These are phyloP conservation scores for Ictalurus punctatus DNA, from an alignment of 2,113 vertebrate genomes.

Conservation along the genomic window DNA sequence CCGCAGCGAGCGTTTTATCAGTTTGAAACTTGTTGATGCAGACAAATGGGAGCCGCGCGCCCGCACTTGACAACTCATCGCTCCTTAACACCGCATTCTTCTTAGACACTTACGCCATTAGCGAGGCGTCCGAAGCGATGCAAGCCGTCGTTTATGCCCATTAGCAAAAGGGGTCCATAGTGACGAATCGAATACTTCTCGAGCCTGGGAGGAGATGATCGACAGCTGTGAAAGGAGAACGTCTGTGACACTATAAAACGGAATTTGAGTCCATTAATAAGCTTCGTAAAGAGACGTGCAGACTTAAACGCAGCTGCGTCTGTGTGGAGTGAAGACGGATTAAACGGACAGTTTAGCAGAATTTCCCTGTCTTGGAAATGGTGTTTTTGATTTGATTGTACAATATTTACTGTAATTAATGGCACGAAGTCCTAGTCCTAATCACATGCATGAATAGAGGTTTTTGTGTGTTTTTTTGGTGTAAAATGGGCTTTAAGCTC, in stretches of 20 bases:
- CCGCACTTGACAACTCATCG: conserved; percentile 22
- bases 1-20: conserved; percentile 3
- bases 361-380: not conserved
- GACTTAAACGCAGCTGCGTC: not conserved
- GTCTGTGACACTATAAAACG: not conserved
- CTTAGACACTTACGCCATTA: conserved; percentile 8
- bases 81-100: conserved; percentile 38
- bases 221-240: conserved; percentile 2
- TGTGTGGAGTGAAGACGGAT: not conserved
- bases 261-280: conserved; percentile 1
- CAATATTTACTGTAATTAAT: not conserved
- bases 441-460: not conserved
- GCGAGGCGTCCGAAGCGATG: not conserved
- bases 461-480: not conserved
- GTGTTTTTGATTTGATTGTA: not conserved
- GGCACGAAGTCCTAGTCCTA: not conserved
- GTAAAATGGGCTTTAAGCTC: not conserved
- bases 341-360: not conserved
- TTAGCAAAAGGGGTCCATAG: not conserved
- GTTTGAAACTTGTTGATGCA: conserved; percentile 11
- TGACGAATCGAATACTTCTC: not conserved
- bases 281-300: not conserved
- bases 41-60: conserved; percentile 6
- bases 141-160: not conserved
- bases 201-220: not conserved